These are phyloP conservation scores for Pristionchus arcanus DNA, from an alignment of 2,888 invertebrate species.

Conservation along the genomic window DNA sequence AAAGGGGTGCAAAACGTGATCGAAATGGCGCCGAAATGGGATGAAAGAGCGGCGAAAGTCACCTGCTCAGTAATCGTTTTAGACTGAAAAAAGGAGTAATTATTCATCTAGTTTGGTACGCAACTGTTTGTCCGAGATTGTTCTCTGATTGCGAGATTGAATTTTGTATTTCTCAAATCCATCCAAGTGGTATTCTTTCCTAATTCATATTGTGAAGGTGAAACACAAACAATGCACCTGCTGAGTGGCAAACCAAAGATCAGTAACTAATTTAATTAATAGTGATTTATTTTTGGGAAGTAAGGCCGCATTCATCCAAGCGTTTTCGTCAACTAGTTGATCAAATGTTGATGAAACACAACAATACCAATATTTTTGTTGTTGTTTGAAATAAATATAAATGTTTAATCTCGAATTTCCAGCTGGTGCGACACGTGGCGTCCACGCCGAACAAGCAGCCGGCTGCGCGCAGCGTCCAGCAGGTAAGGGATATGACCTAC, in stretches of 20 bases:
- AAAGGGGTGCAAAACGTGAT: constrained; percentile 5
- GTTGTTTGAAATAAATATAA: not conserved
- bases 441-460: constrained; percentile 18
- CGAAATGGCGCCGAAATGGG: not conserved
- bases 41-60: not conserved
- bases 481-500: not conserved
- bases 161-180: not conserved
- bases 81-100: not conserved
- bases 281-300: not conserved
- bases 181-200: not conserved
- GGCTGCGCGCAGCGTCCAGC: constrained; percentile 26
- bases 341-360: not conserved
- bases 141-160: too few relatives aligned
- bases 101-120: not conserved
- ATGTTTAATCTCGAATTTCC: not conserved
- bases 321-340: not conserved
- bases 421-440: constrained; percentile 45
- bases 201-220: not conserved
- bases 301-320: not conserved
- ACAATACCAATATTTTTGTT: not conserved
- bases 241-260: too few relatives aligned
- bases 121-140: too few relatives aligned
- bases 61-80: not conserved
- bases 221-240: not conserved
- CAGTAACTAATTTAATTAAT: too few relatives aligned